Base-by-base conservation (phyloP, 2,888 invertebrate genomes). In the Euplexia lucipara region DNA sequence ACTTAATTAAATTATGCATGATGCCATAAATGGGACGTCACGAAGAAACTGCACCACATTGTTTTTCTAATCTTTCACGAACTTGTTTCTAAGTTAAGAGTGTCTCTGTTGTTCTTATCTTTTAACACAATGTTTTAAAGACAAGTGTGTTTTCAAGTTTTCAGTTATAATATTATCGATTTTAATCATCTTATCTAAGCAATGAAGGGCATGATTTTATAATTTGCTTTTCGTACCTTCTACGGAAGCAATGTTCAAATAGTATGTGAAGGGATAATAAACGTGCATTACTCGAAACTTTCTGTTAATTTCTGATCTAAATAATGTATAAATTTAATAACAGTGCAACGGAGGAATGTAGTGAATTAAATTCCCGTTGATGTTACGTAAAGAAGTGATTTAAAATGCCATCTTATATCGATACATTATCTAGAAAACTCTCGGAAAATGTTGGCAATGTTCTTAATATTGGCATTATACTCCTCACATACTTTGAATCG, bases 401-500 rank as follows among this genome's bases (percentile, higher is more conserved):
- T 22, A 12, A 80, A 66, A 79, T 81, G 82, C 53, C 75, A 10
- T 67, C 42, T 2, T 62, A 49, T 20, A 34, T 56, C 0, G 9
- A 48, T 10, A 32, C 32, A 1, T 32, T 85, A 3, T 59, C 66
- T 7, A 83, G 70, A 66, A 80, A 85, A 66, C 75, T 89, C 20
- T 70, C 83, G 0, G 79, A 76, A 37, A 75, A 85, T 67, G 8
- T 83, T 16, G 37, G 49, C 3, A 60, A 70, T 84, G 16, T 81
- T 7, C 39, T 91, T 16, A 77, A 89, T 30, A 30, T 90, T 20
- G 68, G 81, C 10, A 60, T 68, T 16, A 37, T 68, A 41, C 26
- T 76, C 7, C 80, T 90, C 42, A 83, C 88, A 12, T 85, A 90
- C 47, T 73, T 91, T 3, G 91, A 91, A 71, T 84, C 88, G 0